These are phyloP conservation scores for Rhingia rostrata DNA, from an alignment of 2,888 invertebrate genomes.

Conservation along the genomic window DNA sequence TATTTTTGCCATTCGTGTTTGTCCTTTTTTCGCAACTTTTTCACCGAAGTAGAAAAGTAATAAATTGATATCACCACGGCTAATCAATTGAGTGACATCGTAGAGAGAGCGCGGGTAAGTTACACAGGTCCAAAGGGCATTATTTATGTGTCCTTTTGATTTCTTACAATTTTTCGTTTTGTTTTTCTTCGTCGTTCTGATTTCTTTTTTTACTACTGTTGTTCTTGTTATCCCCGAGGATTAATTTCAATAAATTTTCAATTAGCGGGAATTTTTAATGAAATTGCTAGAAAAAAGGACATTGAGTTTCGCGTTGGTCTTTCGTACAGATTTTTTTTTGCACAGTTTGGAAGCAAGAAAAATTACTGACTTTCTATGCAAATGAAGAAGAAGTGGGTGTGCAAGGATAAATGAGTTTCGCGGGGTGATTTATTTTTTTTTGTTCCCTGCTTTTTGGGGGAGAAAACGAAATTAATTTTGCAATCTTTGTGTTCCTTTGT, in stretches of 20 bases:
- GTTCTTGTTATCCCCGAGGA: slow-evolving; percentile 72
- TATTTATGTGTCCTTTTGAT: slow-evolving; percentile 71
- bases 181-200: not conserved
- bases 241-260: slow-evolving; percentile 75
- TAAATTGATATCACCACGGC: slow-evolving; percentile 74
- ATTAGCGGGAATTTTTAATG: slow-evolving; percentile 74
- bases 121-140: slow-evolving; percentile 41
- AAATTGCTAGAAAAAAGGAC: slow-evolving; percentile 67
- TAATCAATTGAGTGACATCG: slow-evolving; percentile 70
- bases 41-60: slow-evolving; percentile 64
- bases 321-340: slow-evolving; percentile 10
- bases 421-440: slow-evolving; percentile 67
- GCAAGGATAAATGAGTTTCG: slow-evolving; percentile 68
- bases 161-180: slow-evolving; percentile 35
- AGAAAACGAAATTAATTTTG: slow-evolving; percentile 72
- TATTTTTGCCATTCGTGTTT: slow-evolving; percentile 17
- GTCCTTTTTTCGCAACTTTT: slow-evolving; percentile 42
- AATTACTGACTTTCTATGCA: slow-evolving; percentile 67
- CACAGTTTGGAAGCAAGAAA: not conserved
- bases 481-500: slow-evolving; percentile 58
- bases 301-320: slow-evolving; percentile 34
- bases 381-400: slow-evolving; percentile 55
- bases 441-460: not conserved
- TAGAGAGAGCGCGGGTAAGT: slow-evolving; percentile 22
- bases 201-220: slow-evolving; percentile 48